Evolutionary conservation across 1,140 invertebrate genomes (phyloP), one percentile per base, ranked within the genome.

Genomic region (Arctopsyche grandis): DNA sequence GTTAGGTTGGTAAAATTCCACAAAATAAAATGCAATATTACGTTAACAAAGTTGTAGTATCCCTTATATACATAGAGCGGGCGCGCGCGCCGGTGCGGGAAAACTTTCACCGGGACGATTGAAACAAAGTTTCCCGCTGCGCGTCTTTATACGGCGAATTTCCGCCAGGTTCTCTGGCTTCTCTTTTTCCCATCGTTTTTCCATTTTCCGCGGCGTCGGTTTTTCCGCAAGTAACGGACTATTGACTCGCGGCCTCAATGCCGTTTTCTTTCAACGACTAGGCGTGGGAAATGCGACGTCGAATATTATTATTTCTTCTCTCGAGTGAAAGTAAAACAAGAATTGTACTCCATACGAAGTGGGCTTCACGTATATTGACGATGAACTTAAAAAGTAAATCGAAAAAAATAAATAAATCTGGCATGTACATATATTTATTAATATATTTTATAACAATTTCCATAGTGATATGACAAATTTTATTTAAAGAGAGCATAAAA

Each of bases 81-180:
- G 29, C 29, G 29, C 7, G 12, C 24, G 19, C 21, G 21, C 16
- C 14, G 21, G 21, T 12, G 60, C 21, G 21, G 48, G 48, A 52
- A 21, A 66, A 66, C n/a, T 66, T 66, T 66, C n/a, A 12, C 14
- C 60, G 19, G 19, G 9, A 12, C 21, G 60, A 66, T 66, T 66
- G 60, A 66, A 66, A 66, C 60, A 66, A 66, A 66, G 60, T 66
- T 66, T 66, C 60, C 60, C 60, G 60, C 60, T 66, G 60, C 12
- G 60, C 24, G 60, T 66, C 60, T 22, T 66, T 66, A 66, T 22
- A 66, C 60, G 60, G 21, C 10, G 60, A 16, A 12, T 66, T 56
- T 56, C 52, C 14, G 52, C 52, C 10, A 1, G 52, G 52, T 16
- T n/a, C 14, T 56, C 52, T 21, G 19, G 52, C 14, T 21, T 21